Evolutionary conservation across 2,888 invertebrate genomes (phyloP), one percentile per base, ranked within the genome.

Genomic region (Rhingia campestris): DNA sequence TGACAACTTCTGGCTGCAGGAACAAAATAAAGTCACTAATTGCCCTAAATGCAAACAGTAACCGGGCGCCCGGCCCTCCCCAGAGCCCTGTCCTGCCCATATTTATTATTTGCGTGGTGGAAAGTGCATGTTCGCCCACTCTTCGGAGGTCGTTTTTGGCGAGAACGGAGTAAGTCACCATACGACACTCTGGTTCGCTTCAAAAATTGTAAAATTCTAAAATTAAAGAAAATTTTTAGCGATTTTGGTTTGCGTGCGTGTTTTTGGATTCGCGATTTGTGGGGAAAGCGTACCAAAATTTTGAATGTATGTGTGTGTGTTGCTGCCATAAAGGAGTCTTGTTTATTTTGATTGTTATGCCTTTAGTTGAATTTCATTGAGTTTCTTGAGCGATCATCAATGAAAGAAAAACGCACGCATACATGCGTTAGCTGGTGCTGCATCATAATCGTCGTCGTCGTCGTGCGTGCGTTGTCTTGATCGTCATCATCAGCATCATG

Each of bases 21-120:
- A 69, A 54, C 76, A 45, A 61, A 67, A 76, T 76, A 76, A 67
- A 76, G 64, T 69, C 69, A 76, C 69, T 76, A 76, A 76, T 76
- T 76, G 56, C 69, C 67, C 76, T 33, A 67, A 67, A 67, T 59
- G 58, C 75, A 67, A 67, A 67, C 49, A 67, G 45, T 12, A 22
- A 22, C 22, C 22, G 22, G 22, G 22, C 1, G n/a, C n/a, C 14
- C 12, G 7, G 0, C 9, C 3, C 49, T 10, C 10, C 49, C 9
- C 30, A 4, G 6, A 33, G 12, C 7, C 45, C 33, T n/a, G n/a
- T n/a, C n/a, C n/a, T n/a, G n/a, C n/a, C n/a, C n/a, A n/a, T n/a
- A 12, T 30, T 47, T 14, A 6, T 22, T 22, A 22, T 7, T 10
- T 22, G 35, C 6, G 6, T 45, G 9, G 39, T 37, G 14, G 35